Evolutionary conservation across 2,888 invertebrate genomes (phyloP).

Genomic region (Strigamia maritima): DNA sequence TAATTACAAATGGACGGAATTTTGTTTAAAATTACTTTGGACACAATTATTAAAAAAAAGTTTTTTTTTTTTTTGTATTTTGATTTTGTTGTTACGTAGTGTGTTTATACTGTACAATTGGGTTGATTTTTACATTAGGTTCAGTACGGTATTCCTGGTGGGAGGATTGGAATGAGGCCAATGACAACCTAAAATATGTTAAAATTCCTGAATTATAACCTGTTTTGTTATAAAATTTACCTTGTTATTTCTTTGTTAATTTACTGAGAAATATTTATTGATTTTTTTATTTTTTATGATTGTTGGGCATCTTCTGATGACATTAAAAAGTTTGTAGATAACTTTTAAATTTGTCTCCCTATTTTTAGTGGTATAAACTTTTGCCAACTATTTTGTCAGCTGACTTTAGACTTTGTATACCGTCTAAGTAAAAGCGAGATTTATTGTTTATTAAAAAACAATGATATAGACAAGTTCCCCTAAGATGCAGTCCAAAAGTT

Average conservation of each 20-base stretch:
- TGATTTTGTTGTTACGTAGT: background rate
- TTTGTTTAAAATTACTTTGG: too few relatives aligned
- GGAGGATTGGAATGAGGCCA: conserved; percentile 15
- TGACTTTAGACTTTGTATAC: background rate
- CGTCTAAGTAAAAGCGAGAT: background rate
- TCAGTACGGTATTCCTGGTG: background rate
- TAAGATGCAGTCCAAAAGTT: conserved; percentile 2
- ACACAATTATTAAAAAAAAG: too few relatives aligned
- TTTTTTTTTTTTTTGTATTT: background rate
- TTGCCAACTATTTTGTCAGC: conserved; percentile 17
- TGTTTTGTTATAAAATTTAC: background rate
- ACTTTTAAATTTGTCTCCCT: conserved; percentile 2
- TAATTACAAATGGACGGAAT: too few relatives aligned
- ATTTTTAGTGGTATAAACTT: conserved; percentile 6
- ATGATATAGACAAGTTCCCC: background rate
- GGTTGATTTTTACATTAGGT: too few relatives aligned
- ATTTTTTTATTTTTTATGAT: background rate
- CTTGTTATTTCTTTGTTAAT: background rate
- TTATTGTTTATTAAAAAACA: conserved; percentile 26
- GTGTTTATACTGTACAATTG: too few relatives aligned
- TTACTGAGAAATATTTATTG: background rate
- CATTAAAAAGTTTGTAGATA: background rate
- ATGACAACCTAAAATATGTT: background rate
- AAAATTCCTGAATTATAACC: background rate
- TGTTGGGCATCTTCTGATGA: background rate